Base-by-base conservation (phyloP, 2,888 invertebrate species). In the Trichopoda pennipes region DNA sequence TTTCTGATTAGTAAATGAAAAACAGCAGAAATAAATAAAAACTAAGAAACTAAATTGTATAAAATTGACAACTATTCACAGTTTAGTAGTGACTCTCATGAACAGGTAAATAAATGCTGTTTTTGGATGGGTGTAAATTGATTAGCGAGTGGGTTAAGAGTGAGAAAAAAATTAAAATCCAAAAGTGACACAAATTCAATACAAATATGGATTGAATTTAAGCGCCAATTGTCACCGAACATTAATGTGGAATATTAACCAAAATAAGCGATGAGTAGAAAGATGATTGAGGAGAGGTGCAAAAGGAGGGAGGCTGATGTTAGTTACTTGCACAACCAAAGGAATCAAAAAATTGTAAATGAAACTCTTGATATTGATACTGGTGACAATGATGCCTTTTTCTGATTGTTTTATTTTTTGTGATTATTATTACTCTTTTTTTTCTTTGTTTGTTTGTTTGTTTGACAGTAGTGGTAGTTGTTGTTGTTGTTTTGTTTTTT, bases 161-260 rank as follows among this genome's bases (percentile, higher is more conserved):
- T 69, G 81, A 66, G 70, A 47, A 63, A 51, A 14, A 58, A 51
- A 61, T 55, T 47, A 75, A 69, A 55, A 49, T 38, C 42, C 47
- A 74, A 72, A 82, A 73, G 35, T 82, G 82, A 72, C 79, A 76
- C 79, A 79, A 60, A 72, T 72, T 61, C 61, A 17, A 23, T 14
- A 76, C 82, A 82, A 82, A 82, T 82, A 82, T 82, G 82, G 82
- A 68, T 79, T 66, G 70, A 77, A 81, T 79, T 74, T 80, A 81
- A 77, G 77, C 80, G 77, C 79, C 83, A 80, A 81, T 75, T 70
- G 75, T 14, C 38, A 49, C 38, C 35, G 32, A 58, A 79, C 58
- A 47, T 81, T 69, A 81, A 81, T 64, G 77, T 81, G 78, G 56
- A 74, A 78, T 78, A 81, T 81, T 81, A 81, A 51, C 77, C 78